Evolutionary conservation across 2,113 vertebrate species (phyloP), one percentile per base, ranked within the genome.

Genomic region (Syngnathus scovelli): DNA sequence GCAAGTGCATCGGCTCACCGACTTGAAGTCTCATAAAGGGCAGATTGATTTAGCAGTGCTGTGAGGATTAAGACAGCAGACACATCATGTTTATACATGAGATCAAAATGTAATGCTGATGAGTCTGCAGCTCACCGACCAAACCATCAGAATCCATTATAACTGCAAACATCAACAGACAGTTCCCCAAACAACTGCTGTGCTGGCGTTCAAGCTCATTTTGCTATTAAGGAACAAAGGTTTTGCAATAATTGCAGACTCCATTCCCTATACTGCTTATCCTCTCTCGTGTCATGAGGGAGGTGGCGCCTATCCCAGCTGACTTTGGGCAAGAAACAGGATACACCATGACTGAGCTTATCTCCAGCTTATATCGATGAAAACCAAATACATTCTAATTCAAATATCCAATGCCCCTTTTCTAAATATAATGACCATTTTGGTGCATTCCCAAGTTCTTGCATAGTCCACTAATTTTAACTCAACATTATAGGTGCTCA

Each of bases 51-150:
- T 76, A 64, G 71, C 68, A 46, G 74, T 72, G 76, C 83, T 70
- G 74, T 66, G 72, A 73, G 79, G 83, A 85, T 83, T 85, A 80
- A 73, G 70, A 38, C 55, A 43, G 79, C 65, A 74, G 77, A 74
- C 68, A 59, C 67, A 79, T 73, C 84, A 83, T 90, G 80, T 89
- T 86, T 86, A 89, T 85, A 75, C 75, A 88, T 88, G 78, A 86
- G 77, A 67, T 21, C 55, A 64, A 80, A 83, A 85, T 83, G 70
- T 80, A 55, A 79, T 72, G 74, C 78, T 85, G 77, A 85, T 86
- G 78, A 81, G 74, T 75, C 69, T 1, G 64, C 36, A 55, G 75
- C 79, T 63, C 68, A 46, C 72, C 66, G 60, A 19, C 62, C 39
- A 3, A 74, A 48, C 66, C 64, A 71, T 61, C 66, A 27, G 37